phyloP scores from a whole-genome alignment of 2,113 vertebrate genomes.

The Proteles cristata region DNA sequence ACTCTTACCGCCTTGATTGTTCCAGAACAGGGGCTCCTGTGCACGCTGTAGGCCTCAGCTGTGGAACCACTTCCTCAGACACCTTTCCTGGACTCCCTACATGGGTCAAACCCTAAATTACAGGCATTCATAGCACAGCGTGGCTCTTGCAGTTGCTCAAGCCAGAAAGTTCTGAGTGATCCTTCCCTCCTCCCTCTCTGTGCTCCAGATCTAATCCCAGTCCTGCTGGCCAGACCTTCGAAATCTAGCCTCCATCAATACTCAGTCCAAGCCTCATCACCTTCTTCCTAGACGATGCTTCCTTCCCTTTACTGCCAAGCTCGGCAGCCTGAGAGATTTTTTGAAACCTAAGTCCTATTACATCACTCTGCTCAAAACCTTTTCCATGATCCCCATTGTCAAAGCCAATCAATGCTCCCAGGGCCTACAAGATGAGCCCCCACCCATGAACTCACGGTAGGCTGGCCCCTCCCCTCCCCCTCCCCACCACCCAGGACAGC shows the following conservation, averaged over 20 bases:
- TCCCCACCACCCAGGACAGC: background rate
- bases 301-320: background rate
- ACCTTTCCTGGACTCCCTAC: background rate
- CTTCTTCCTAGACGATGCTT: background rate
- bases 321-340: background rate
- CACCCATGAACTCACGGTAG: background rate
- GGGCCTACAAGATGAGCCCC: background rate
- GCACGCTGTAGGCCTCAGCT: background rate
- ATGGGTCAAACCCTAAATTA: background rate
- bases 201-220: background rate
- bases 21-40: background rate
- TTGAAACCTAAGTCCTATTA: background rate
- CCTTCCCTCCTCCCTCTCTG: background rate
- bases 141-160: background rate
- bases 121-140: background rate
- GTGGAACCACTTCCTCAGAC: slow-evolving; percentile 17
- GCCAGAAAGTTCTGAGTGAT: background rate
- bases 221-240: background rate
- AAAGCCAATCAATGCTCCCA: background rate
- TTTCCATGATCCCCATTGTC: background rate
- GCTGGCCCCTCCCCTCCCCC: background rate
- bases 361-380: slow-evolving; percentile 37
- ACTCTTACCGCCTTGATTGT: background rate
- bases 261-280: background rate
- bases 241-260: background rate